These are phyloP conservation scores for Psittacara wagleri DNA, from an alignment of 2,113 vertebrate species.

Conservation along the genomic window DNA sequence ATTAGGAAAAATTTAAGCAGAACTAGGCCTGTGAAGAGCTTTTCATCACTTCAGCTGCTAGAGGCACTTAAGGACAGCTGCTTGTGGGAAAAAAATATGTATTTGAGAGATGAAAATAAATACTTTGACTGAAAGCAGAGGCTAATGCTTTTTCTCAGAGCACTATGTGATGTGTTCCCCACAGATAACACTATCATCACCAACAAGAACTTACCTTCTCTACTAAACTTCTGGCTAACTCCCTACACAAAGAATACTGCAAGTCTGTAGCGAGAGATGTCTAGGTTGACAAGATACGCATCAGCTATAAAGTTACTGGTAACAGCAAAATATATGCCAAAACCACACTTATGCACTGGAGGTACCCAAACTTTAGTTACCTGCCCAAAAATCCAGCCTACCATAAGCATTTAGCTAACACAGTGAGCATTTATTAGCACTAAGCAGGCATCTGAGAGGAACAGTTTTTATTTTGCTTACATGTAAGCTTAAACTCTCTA, in stretches of 20 bases:
- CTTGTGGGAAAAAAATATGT: not conserved
- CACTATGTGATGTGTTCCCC: not conserved
- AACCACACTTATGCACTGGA: not conserved
- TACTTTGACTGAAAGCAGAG: not conserved
- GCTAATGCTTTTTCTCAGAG: not conserved
- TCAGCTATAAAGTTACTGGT: not conserved
- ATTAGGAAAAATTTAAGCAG: not conserved
- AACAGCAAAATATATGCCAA: not conserved
- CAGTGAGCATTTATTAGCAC: not conserved
- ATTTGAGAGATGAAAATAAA: not conserved
- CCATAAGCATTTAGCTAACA: not conserved
- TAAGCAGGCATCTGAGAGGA: not conserved
- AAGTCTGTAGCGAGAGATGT: not conserved
- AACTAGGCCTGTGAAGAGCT: not conserved
- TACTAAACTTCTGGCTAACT: not conserved
- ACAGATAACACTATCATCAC: rapidly evolving
- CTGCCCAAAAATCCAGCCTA: not conserved
- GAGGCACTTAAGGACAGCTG: not conserved
- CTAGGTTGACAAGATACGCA: rapidly evolving
- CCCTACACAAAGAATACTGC: not conserved
- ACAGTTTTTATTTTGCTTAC: not conserved
- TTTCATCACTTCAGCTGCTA: not conserved
- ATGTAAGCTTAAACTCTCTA: not conserved
- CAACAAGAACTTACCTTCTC: not conserved
- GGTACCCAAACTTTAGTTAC: not conserved